A percentile compares a stretch with the other conserved stretches of the same genome.
Evolutionary conservation across 2,888 invertebrate genomes (phyloP).

Genomic region (Agriotes lineatus): DNA sequence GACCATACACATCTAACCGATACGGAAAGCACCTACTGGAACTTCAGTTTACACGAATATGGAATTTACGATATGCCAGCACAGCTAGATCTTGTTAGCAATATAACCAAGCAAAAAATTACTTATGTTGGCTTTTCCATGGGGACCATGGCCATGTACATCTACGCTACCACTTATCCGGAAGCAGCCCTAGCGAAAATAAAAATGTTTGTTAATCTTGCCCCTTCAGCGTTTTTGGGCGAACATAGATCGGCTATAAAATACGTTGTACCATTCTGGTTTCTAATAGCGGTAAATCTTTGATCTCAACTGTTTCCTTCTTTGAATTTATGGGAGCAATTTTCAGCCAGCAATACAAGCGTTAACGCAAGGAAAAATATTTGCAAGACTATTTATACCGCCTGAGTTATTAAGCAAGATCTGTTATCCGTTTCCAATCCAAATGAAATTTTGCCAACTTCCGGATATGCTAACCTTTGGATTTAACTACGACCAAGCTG

Average conservation of each 20-base stretch:
- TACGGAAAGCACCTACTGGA: constrained; percentile 37
- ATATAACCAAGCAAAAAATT: constrained; percentile 37
- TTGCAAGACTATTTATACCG: neutral
- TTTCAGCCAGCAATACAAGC: constrained; percentile 25
- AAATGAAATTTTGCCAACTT: constrained; percentile 27
- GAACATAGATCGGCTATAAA: neutral
- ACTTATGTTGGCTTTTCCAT: constrained; percentile 45
- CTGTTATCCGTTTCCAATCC: constrained; percentile 32
- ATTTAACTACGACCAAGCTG: constrained; percentile 31
- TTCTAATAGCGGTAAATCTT: constrained; percentile 18
- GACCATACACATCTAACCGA: constrained; percentile 30
- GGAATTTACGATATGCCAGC: constrained; percentile 43
- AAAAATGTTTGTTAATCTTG: constrained; percentile 42
- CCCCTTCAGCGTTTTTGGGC: constrained; percentile 30
- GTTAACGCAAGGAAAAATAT: constrained; percentile 25
- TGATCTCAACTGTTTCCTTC: neutral
- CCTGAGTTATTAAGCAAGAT: neutral
- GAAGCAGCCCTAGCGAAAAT: constrained; percentile 32
- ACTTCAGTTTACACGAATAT: constrained; percentile 45
- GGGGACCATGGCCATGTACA: constrained; percentile 42
- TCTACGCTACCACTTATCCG: constrained; percentile 40
- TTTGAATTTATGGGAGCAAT: neutral
- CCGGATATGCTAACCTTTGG: constrained; percentile 24
- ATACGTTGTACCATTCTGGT: constrained; percentile 18
- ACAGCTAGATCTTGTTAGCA: constrained; percentile 33